Base-by-base conservation (phyloP, 2,888 invertebrate genomes). In the Cantharis lateralis region DNA sequence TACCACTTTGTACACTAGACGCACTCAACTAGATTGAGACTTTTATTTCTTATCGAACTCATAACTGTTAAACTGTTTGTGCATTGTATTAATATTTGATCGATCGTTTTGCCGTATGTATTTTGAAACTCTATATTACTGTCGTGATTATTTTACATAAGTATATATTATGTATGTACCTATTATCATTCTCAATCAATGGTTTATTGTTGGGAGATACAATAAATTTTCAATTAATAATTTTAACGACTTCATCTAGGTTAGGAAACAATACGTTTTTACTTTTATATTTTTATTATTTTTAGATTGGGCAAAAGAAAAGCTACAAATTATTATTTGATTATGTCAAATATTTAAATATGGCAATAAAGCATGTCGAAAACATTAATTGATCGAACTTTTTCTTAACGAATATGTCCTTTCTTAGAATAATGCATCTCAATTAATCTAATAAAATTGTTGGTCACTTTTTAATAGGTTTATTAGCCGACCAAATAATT, bases 1-100 rank as follows among this genome's bases (percentile, higher is more conserved):
- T 78, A 80, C 80, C 79, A 78, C 81, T 81, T 80, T 81, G 80
- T 80, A 81, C 79, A 81, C 79, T 75, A 78, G 76, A 74, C 72
- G 75, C 78, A 79, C 79, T 79, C 72, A 70, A 75, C 75, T 72
- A 78, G 78, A 79, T 78, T 79, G 78, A 62, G 70, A 70, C 70
- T 75, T 78, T 78, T 77, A 71, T 72, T 26, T 73, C 68, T 32
- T 70, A 69, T 71, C 64, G 18, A 72, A 74, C 71, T 66, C 20
- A 73, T 73, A 77, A 62, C 74, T 66, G 72, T 68, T 68, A 71
- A 70, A 73, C 10, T 77, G 74, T 77, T 74, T 77, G 74, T 74
- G 32, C 70, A 70, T 64, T 62, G 64, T 66, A 20, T 66, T 24
- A 66, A 66, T 66, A 66, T 66, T 66, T 75, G 75, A 71, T 71